A percentile compares a stretch with the other conserved stretches of the same genome.
Conservation (phyloP, 1,140 invertebrate genomes). For the Bombus superbus region DNA sequence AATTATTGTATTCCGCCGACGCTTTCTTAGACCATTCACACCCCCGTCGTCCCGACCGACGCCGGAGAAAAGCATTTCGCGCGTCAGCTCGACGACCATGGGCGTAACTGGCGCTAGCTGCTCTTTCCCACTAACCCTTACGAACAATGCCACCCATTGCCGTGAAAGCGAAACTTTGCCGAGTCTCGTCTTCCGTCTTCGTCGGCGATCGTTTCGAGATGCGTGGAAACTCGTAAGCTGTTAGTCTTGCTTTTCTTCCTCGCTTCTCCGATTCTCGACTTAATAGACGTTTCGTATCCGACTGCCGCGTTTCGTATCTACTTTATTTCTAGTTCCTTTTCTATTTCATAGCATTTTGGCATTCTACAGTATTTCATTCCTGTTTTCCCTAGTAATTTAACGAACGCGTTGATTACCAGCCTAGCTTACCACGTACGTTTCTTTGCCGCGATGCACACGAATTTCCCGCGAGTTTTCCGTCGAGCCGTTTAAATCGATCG, state of each 20-base stretch:
- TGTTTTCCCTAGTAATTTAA: background rate
- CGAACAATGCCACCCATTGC: background rate
- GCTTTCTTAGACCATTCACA: slow-evolving; percentile 80
- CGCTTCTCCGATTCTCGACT: background rate
- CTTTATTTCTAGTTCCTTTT: background rate
- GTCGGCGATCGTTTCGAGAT: background rate
- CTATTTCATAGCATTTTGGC: background rate
- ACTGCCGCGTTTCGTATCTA: background rate
- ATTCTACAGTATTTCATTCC: background rate
- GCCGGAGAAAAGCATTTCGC: slow-evolving; percentile 72
- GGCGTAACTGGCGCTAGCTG: slow-evolving; percentile 72
- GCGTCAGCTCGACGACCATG: slow-evolving; percentile 79
- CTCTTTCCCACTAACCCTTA: slow-evolving; percentile 47
- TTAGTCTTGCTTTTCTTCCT: background rate
- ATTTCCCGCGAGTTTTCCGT: background rate
- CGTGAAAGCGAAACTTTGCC: background rate
- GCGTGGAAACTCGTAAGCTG: background rate
- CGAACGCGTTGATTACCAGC: background rate
- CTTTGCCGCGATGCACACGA: background rate
- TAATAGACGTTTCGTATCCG: background rate
- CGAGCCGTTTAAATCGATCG: background rate
- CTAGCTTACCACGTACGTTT: background rate
- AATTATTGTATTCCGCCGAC: slow-evolving; percentile 82
- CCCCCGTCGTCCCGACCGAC: slow-evolving; percentile 49
- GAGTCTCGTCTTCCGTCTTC: background rate